Conservation (phyloP, 2,888 invertebrate species). For the Oxyteleia sp. region DNA sequence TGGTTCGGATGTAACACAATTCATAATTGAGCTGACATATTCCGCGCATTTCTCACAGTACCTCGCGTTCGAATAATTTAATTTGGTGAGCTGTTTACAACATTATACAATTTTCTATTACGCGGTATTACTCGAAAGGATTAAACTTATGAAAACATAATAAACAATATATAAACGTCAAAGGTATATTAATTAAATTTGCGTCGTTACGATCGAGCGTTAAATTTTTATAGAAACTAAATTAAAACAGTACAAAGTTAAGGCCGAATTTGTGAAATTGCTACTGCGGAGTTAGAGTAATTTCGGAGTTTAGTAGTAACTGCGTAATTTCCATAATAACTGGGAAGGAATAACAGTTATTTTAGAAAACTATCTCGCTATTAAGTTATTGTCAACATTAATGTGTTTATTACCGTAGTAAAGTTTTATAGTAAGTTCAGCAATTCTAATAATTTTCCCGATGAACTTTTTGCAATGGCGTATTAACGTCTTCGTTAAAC, state of each 20-base stretch:
- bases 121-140: too few species aligned
- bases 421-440: slow-evolving; percentile 19
- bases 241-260: slow-evolving; percentile 40
- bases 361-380: slow-evolving; percentile 49
- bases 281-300: slow-evolving; percentile 34
- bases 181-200: slow-evolving; percentile 17
- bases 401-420: slow-evolving; percentile 34
- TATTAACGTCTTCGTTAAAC: too few species aligned
- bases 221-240: slow-evolving; percentile 11
- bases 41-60: background rate
- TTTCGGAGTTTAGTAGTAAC: slow-evolving; percentile 46
- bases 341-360: slow-evolving; percentile 46
- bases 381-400: slow-evolving; percentile 45
- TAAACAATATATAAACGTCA: too few species aligned
- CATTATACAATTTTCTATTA: too few species aligned
- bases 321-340: slow-evolving; percentile 50
- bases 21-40: slow-evolving; percentile 28
- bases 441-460: slow-evolving; percentile 16
- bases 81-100: background rate
- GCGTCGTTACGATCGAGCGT: slow-evolving; percentile 21
- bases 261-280: slow-evolving; percentile 49
- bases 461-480: background rate
- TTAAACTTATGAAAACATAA: too few species aligned
- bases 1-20: slow-evolving; percentile 22
- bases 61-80: slow-evolving; percentile 1